Percentiles rank a stretch among this genome's conserved stretches.
Evolutionary conservation across 2,888 invertebrate genomes (phyloP).

Genomic region (Archips xylosteana): DNA sequence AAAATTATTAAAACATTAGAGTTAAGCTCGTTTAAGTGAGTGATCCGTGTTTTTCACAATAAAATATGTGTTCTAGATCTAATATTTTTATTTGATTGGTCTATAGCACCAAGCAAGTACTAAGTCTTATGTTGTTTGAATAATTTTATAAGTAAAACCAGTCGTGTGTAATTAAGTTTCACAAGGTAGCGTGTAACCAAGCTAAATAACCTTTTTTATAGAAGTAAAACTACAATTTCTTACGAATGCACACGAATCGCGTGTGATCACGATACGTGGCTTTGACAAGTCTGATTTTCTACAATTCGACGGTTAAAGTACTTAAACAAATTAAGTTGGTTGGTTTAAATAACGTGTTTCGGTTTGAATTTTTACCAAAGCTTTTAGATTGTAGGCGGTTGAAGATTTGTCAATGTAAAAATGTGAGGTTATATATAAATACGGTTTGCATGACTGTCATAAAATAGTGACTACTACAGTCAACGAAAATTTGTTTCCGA

Average conservation of each 20-base stretch:
- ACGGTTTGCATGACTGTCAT: too few relatives aligned
- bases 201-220: not conserved
- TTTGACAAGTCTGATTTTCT: slow-evolving; percentile 1
- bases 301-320: not conserved
- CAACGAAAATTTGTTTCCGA: too few relatives aligned
- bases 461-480: too few relatives aligned
- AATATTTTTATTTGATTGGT: too few relatives aligned
- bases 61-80: too few relatives aligned
- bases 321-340: not conserved
- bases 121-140: not conserved
- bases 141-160: not conserved
- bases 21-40: too few relatives aligned
- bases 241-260: slow-evolving; percentile 6
- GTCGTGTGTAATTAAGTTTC: slow-evolving; percentile 1
- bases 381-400: not conserved
- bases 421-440: too few relatives aligned
- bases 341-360: not conserved
- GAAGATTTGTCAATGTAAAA: not conserved
- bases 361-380: not conserved
- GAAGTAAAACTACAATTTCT: slow-evolving; percentile 2
- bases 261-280: slow-evolving; percentile 11
- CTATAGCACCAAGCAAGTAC: too few relatives aligned
- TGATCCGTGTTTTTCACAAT: too few relatives aligned
- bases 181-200: not conserved
- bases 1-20: too few relatives aligned